phyloP scores from a whole-genome alignment of 2,797 vertebrate species.

The Sebastes hubbsi region DNA sequence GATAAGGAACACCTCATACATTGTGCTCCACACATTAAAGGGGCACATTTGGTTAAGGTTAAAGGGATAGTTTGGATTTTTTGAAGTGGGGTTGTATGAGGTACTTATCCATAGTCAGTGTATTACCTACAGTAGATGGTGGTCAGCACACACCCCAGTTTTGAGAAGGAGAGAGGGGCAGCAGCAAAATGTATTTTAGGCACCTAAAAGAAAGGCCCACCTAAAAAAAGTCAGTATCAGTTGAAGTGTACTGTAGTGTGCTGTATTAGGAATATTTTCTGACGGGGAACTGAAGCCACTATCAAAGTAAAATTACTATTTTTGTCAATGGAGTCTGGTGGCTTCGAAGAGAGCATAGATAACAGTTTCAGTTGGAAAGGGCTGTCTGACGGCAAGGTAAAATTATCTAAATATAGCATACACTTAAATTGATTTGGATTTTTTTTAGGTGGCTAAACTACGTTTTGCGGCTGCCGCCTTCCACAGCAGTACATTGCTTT shows the following conservation, averaged over 20 bases:
- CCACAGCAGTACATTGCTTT: neutral
- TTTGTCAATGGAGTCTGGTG: neutral
- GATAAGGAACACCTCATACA: neutral
- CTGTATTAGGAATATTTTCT: neutral
- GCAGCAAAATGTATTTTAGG: neutral
- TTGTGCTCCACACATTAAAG: neutral
- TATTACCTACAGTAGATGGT: neutral
- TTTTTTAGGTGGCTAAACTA: neutral
- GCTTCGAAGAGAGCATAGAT: neutral
- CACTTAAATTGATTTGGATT: neutral
- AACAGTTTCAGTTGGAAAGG: neutral
- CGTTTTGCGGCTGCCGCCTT: neutral
- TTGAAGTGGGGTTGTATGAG: neutral
- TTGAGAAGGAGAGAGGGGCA: neutral
- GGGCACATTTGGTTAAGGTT: neutral
- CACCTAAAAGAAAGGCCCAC: neutral
- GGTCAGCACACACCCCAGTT: too few relatives aligned
- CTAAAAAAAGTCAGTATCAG: neutral
- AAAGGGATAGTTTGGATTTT: neutral
- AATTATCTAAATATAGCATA: neutral
- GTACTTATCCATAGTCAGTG: neutral
- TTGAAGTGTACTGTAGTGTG: neutral
- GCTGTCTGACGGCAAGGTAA: neutral
- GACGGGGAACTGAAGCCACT: too few relatives aligned
- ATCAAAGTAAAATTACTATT: neutral